Percentiles rank a stretch among this genome's conserved stretches.
Evolutionary conservation across 1,140 invertebrate genomes (phyloP).

Genomic region (Megalonaias nervosa): DNA sequence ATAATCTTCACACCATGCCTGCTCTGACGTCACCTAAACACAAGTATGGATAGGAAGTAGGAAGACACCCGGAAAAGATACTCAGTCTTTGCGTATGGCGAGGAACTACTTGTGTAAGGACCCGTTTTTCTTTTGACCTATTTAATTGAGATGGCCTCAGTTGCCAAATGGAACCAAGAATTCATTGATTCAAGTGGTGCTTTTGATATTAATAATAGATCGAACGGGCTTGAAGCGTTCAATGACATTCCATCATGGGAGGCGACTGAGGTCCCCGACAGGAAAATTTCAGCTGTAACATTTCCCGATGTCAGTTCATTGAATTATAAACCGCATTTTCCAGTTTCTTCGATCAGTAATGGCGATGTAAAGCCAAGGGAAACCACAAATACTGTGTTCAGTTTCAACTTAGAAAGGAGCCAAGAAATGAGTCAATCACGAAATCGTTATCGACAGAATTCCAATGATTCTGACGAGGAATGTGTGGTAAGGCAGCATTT

Average conservation of each 20-base stretch:
- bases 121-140: constrained; percentile 33
- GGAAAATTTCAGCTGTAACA: constrained; percentile 8
- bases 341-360: constrained; percentile 1
- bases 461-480: too few relatives aligned
- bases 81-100: background rate
- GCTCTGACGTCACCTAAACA: constrained; percentile 3
- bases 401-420: constrained; percentile 10
- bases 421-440: constrained; percentile 10
- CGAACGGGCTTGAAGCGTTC: constrained; percentile 28
- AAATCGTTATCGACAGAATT: too few relatives aligned
- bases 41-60: constrained; percentile 15
- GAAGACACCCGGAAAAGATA: constrained; percentile 36
- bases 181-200: constrained; percentile 30
- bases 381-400: constrained; percentile 1
- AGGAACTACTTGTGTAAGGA: background rate
- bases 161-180: constrained; percentile 48
- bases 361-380: background rate
- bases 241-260: constrained; percentile 44
- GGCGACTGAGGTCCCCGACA: constrained; percentile 31
- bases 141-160: constrained; percentile 41
- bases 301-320: constrained; percentile 3
- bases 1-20: background rate
- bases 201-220: constrained; percentile 27
- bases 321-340: constrained; percentile 1
- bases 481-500: constrained; percentile 20